Base-by-base conservation (phyloP, 1,140 invertebrate genomes). In the Nasonia longicornis region DNA sequence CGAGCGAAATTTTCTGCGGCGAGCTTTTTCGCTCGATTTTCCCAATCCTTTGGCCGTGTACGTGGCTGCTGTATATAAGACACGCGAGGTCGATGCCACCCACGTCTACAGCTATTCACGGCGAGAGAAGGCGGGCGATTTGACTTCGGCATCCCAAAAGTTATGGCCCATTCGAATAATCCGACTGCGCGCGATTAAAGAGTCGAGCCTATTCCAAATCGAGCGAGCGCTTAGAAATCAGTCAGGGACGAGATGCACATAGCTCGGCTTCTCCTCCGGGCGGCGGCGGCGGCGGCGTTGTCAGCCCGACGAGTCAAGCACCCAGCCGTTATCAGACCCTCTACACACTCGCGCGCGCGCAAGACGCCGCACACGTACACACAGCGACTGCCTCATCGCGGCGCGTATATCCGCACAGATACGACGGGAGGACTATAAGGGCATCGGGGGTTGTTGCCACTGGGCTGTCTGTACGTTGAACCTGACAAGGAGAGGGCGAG, bases 391-490 rank as follows among this genome's bases (percentile, higher is more conserved):
- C 48, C 14, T 14, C 48, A 16, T 52, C 12, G 12, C 11, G 3
- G 14, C 16, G 16, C 52, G 6, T 14, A 58, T n/a, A 16, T 38
- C 72, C 22, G 16, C 69, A 26, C 14, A 7, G 26, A n/a, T 38
- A 58, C 38, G 16, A 63, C 22, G 58, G 16, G 72, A 71, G 80
- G 80, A 45, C 58, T 45, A 26, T 26, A 76, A 71, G 74, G 80
- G 80, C 63, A 77, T 38, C 42, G 45, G 67, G 77, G 77, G 77
- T 79, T 79, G 67, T 79, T 79, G 82, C 22, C 63, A 71, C 67
- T 20, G 64, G 64, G 10, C 64, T 63, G 84, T 85, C 84, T 85
- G 84, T 84, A 74, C 84, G 77, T 85, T 85, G 84, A 85, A 85
- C 84, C 81, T 84, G 70, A 45, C 64, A 26, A 31, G 64, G 64